Evolutionary conservation across 2,113 vertebrate species (phyloP).

Genomic region (Phyllopteryx taeniolatus): DNA sequence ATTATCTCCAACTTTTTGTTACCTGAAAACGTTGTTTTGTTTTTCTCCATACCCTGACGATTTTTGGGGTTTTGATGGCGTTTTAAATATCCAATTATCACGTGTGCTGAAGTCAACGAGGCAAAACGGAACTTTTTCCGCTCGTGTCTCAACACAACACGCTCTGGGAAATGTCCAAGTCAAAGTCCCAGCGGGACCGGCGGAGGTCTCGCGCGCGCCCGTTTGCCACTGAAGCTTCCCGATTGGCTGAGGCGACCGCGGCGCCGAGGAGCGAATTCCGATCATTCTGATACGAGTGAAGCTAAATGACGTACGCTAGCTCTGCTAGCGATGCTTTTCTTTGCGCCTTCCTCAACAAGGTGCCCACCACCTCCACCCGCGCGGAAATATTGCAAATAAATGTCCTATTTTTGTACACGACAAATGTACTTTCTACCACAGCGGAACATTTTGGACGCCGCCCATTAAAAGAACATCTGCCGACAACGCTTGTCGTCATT

Average conservation of each 20-base stretch:
- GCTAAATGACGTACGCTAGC: conserved; percentile 1
- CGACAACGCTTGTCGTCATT: not conserved
- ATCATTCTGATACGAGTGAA: not conserved
- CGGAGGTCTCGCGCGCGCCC: conserved; percentile 1
- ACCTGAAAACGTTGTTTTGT: no score
- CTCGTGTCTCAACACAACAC: no score
- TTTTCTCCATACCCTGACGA: no score
- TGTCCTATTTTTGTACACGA: conserved; percentile 69
- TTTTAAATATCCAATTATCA: no score
- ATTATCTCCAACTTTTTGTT: no score
- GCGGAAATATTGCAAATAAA: conserved; percentile 61
- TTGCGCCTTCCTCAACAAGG: conserved; percentile 69
- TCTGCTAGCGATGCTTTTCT: conserved; percentile 16
- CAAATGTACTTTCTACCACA: conserved; percentile 71
- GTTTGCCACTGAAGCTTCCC: conserved; percentile 56
- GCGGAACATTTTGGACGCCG: conserved; percentile 7
- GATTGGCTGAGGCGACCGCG: conserved; percentile 45
- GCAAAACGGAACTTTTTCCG: no score
- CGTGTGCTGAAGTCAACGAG: no score
- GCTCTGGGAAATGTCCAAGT: no score
- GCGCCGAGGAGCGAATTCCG: conserved; percentile 60
- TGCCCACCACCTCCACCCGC: conserved; percentile 36
- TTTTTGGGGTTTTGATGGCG: no score
- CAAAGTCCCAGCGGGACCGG: no score
- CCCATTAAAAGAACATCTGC: conserved; percentile 1